A percentile compares a stretch with the other conserved stretches of the same genome.
phyloP scores from a whole-genome alignment of 2,113 vertebrate genomes.

The Poeciliopsis turrubarensis region DNA sequence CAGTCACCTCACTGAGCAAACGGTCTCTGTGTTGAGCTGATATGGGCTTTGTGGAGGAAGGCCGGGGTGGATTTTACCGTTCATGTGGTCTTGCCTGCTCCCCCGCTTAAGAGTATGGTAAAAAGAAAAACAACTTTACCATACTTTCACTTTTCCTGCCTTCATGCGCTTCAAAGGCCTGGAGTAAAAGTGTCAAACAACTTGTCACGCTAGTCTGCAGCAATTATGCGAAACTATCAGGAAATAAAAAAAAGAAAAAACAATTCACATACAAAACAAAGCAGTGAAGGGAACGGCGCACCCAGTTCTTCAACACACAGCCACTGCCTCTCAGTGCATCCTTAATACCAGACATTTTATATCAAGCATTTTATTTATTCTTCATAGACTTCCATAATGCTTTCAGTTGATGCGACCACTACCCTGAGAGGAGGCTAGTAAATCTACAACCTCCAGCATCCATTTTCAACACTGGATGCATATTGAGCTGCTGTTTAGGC shows the following conservation, averaged over 20 bases:
- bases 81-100: constrained; percentile 18
- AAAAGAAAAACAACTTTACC: constrained; percentile 27
- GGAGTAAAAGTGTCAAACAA: constrained; percentile 11
- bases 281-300: constrained; percentile 45
- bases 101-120: neutral
- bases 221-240: constrained; percentile 46
- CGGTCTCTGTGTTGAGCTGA: constrained; percentile 58
- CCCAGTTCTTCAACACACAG: constrained; percentile 65
- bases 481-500: constrained; percentile 76
- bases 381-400: constrained; percentile 74
- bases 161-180: constrained; percentile 17
- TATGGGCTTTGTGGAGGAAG: constrained; percentile 57
- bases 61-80: constrained; percentile 17
- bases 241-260: constrained; percentile 45
- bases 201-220: constrained; percentile 38
- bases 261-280: constrained; percentile 50
- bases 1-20: constrained; percentile 70
- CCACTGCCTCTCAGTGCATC: constrained; percentile 53
- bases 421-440: constrained; percentile 75
- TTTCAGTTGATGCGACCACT: constrained; percentile 74
- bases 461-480: constrained; percentile 66
- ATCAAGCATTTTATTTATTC: constrained; percentile 77
- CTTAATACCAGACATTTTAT: constrained; percentile 80
- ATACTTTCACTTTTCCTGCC: neutral
- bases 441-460: constrained; percentile 72